These are phyloP conservation scores for Drosophila seguyi DNA, from an alignment of 1,140 invertebrate genomes.

Conservation along the genomic window DNA sequence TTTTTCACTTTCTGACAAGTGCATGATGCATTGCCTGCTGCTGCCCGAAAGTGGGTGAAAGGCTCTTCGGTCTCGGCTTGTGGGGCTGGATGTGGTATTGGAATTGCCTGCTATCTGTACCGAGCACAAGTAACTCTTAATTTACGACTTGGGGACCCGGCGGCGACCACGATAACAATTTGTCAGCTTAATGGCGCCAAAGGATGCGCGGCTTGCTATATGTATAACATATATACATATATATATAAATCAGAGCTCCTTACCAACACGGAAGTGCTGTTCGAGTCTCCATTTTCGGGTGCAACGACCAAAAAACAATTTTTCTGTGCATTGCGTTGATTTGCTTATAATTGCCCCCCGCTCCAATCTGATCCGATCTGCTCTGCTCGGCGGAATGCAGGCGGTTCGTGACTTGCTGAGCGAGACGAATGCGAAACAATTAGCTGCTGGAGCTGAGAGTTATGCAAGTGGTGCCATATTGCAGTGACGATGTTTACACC, in stretches of 20 bases:
- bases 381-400: constrained; percentile 45
- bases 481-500: constrained; percentile 1
- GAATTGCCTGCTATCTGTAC: constrained; percentile 37
- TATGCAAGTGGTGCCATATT: constrained; percentile 13
- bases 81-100: constrained; percentile 9
- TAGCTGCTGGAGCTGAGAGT: constrained; percentile 19
- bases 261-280: constrained; percentile 55
- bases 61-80: constrained; percentile 46
- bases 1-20: constrained; percentile 70
- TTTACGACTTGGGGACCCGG: constrained; percentile 68
- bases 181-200: constrained; percentile 79
- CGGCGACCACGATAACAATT: constrained; percentile 75
- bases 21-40: constrained; percentile 77
- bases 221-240: background rate
- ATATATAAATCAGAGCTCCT: constrained; percentile 4
- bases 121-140: constrained; percentile 60
- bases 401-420: constrained; percentile 71
- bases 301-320: constrained; percentile 54
- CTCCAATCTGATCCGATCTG: constrained; percentile 37
- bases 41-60: constrained; percentile 79
- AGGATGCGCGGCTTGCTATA: constrained; percentile 63
- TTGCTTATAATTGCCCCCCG: constrained; percentile 49
- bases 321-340: constrained; percentile 55
- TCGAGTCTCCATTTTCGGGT: constrained; percentile 24
- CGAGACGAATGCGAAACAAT: constrained; percentile 78